phyloP scores from a whole-genome alignment of 2,113 vertebrate species.

The Piliocolobus tephrosceles region DNA sequence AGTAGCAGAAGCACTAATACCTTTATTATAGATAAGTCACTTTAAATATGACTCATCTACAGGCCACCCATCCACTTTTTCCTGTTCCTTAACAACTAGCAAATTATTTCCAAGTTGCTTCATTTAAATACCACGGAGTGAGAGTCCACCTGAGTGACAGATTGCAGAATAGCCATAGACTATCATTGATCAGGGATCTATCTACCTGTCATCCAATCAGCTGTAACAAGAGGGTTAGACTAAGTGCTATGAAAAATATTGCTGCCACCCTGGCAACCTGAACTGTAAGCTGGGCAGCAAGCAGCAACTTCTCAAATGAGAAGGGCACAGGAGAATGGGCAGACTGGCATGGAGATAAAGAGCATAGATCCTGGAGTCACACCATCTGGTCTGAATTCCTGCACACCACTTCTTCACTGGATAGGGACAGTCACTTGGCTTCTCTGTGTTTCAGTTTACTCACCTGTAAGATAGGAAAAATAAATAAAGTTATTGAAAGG shows the following conservation, averaged over 20 bases:
- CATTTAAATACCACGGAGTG: conserved; percentile 11
- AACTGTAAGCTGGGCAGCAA: background rate
- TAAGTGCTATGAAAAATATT: background rate
- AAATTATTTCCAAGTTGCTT: conserved; percentile 44
- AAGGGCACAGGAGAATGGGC: background rate
- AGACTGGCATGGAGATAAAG: background rate
- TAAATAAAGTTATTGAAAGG: background rate
- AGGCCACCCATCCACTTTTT: background rate
- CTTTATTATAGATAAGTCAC: conserved; percentile 12
- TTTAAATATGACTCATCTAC: conserved; percentile 44
- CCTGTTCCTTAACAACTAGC: background rate
- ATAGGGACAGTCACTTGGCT: background rate
- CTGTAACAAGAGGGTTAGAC: background rate
- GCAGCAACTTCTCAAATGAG: background rate
- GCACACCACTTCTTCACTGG: background rate
- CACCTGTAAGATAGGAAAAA: background rate
- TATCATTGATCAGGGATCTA: background rate
- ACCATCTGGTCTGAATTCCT: background rate
- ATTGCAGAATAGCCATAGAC: background rate
- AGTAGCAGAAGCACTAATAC: background rate
- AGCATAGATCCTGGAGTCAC: background rate
- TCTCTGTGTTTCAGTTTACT: background rate
- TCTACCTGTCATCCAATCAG: background rate
- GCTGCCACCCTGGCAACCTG: background rate
- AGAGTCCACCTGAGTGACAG: background rate